Evolutionary conservation across 1,140 invertebrate species (phyloP), one percentile per base, ranked within the genome.

Genomic region (Leptopilina clavipes): DNA sequence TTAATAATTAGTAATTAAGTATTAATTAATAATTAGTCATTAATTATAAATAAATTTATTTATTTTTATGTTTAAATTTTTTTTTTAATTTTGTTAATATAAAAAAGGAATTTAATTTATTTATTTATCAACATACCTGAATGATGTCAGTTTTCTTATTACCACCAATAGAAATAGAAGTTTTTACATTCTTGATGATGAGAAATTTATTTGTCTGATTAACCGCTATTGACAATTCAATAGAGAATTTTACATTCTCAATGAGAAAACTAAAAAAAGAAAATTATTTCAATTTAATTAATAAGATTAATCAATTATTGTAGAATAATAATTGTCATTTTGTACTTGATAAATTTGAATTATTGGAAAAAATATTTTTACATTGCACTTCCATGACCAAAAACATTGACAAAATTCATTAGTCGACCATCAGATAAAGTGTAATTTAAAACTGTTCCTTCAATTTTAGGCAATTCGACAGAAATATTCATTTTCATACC

Each of bases 351-450:
- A n/a, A n/a, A n/a, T n/a, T n/a, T n/a, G n/a, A n/a, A n/a, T 48
- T n/a, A 14, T 48, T 48, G 48, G n/a, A 52, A 8, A 52, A 52
- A 17, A n/a, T 17, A 17, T 52, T 40, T 40, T 72, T n/a, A 74
- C 71, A 25, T 78, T 71, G 73, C 78, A 37, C 76, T 31, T 71
- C 79, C 77, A 11, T 65, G 31, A 18, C 79, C 77, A n/a, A 54
- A 79, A 19, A 81, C 9, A 1, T 48, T 71, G 52, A 31, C 12
- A n/a, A 65, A 65, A 65, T 65, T 31, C 73, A 54, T 45, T 22
- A 72, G 0, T 79, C 44, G 10, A 17, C 19, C 12, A 71, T 11
- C 11, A 37, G 17, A 17, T 45, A 79, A 19, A 75, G 22, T 1
- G 74, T 11, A 54, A 25, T 25, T 45, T 78, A 76, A 7, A 44